Percentiles rank a stretch among this genome's conserved stretches.
These are phyloP conservation scores for Chaetura pelagica DNA, from an alignment of 2,113 vertebrate species.

Conservation along the genomic window DNA sequence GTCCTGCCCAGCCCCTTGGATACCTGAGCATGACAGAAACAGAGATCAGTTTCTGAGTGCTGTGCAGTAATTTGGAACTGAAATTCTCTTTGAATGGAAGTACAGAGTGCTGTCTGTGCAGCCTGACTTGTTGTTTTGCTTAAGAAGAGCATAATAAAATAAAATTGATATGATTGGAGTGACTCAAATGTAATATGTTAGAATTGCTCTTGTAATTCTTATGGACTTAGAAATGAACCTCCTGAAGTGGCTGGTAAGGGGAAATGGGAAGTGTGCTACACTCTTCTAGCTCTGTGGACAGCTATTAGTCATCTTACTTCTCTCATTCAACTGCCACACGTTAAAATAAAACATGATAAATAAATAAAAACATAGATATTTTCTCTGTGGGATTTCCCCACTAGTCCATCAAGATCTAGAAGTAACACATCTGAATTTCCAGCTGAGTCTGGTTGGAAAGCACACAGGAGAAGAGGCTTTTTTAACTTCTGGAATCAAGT, in stretches of 20 bases:
- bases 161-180: not conserved
- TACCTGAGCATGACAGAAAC: not conserved
- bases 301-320: not conserved
- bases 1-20: not conserved
- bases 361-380: not conserved
- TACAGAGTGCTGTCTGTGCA: accelerated
- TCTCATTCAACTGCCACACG: not conserved
- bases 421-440: not conserved
- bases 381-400: not conserved
- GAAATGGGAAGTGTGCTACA: not conserved
- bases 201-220: not conserved
- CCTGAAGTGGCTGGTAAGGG: not conserved
- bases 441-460: not conserved
- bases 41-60: not conserved
- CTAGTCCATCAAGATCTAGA: not conserved
- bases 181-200: not conserved
- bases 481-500: not conserved
- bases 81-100: not conserved
- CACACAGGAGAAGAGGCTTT: not conserved
- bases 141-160: not conserved
- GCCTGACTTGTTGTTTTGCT: not conserved
- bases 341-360: not conserved
- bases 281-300: not conserved
- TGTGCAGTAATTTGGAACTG: not conserved
- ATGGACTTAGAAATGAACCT: not conserved